These are phyloP conservation scores for Sceliomorpha sp. DNA, from an alignment of 2,888 invertebrate genomes.

Conservation along the genomic window DNA sequence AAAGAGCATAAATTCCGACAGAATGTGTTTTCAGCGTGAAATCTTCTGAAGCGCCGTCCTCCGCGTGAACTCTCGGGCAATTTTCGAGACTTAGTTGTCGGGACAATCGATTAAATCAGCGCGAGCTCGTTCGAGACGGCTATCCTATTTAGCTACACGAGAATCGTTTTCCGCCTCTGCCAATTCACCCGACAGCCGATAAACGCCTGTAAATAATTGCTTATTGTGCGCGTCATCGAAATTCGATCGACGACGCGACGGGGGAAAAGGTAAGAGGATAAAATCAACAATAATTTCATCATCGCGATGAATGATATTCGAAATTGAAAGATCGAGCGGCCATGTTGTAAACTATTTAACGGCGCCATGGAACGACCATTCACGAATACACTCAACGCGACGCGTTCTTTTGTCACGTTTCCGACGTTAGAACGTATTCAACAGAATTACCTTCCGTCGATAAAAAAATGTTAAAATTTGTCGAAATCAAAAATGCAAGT, in stretches of 20 bases:
- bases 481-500: no score
- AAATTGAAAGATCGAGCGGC: slow-evolving; percentile 9
- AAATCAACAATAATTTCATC: slow-evolving; percentile 34
- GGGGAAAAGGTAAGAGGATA: slow-evolving; percentile 18
- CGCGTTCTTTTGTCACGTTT: no score
- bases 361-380: background rate
- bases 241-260: slow-evolving; percentile 18
- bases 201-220: slow-evolving; percentile 56
- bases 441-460: no score
- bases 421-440: no score
- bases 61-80: slow-evolving; percentile 43
- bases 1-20: no score
- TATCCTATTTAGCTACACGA: slow-evolving; percentile 54
- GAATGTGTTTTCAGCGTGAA: no score
- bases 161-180: slow-evolving; percentile 54
- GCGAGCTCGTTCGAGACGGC: slow-evolving; percentile 49
- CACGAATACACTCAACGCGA: background rate
- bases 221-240: slow-evolving; percentile 44
- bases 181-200: slow-evolving; percentile 51
- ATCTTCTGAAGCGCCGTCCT: slow-evolving; percentile 28
- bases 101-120: slow-evolving; percentile 55
- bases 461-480: no score
- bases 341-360: slow-evolving; percentile 3
- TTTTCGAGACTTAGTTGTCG: slow-evolving; percentile 52
- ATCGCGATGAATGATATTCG: slow-evolving; percentile 16